These are phyloP conservation scores for Nasonovia ribisnigri DNA, from an alignment of 2,888 invertebrate genomes.

Conservation along the genomic window DNA sequence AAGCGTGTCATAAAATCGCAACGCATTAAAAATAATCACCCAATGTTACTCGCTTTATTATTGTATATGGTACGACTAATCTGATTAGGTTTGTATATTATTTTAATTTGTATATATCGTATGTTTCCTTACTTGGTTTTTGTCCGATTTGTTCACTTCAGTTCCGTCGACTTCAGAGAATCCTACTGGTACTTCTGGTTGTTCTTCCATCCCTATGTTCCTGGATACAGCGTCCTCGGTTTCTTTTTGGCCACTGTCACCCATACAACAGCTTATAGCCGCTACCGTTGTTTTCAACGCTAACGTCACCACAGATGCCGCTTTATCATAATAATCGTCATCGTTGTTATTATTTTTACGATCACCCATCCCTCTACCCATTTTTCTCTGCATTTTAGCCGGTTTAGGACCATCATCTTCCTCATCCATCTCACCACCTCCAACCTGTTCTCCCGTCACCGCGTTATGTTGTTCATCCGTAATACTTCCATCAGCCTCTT, in stretches of 20 bases:
- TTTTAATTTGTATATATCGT: background rate
- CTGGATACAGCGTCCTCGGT: background rate
- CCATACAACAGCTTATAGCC: slow-evolving; percentile 4
- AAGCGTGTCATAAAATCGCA: background rate
- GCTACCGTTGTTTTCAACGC: background rate
- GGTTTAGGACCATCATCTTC: slow-evolving; percentile 36
- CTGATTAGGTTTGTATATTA: background rate
- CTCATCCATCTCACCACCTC: background rate
- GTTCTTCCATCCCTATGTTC: background rate
- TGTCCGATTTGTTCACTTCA: background rate
- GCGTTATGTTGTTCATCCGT: background rate
- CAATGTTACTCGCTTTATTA: background rate
- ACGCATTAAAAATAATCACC: background rate
- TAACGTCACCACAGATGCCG: background rate
- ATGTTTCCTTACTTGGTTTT: slow-evolving; percentile 21
- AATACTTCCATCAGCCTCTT: background rate
- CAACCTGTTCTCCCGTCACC: background rate
- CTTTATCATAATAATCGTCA: slow-evolving; percentile 28
- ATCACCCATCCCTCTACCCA: background rate
- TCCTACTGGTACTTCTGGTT: background rate
- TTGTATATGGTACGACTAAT: background rate
- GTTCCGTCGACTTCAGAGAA: background rate
- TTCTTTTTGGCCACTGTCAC: slow-evolving; percentile 63
- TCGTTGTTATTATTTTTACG: slow-evolving; percentile 14
- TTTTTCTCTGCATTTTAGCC: slow-evolving; percentile 40